Evolutionary conservation across 2,888 invertebrate species (phyloP).

Genomic region (Glaucopsyche alexis): DNA sequence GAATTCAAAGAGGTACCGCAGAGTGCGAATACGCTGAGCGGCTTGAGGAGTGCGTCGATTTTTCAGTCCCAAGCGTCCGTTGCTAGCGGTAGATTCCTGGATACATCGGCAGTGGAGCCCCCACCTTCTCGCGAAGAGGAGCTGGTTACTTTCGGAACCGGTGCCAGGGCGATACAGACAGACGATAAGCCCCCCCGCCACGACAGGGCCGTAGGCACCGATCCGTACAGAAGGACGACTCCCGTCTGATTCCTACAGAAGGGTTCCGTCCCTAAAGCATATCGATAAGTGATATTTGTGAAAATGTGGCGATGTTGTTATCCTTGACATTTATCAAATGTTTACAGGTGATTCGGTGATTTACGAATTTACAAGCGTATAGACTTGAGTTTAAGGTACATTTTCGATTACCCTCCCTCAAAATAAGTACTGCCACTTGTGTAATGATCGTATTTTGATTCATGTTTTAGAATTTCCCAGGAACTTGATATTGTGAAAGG

Average conservation of each 20-base stretch:
- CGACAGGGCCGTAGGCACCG: constrained; percentile 75
- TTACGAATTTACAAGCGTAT: constrained; percentile 72
- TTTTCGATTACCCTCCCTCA: constrained; percentile 73
- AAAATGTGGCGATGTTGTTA: constrained; percentile 29
- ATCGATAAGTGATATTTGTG: constrained; percentile 69
- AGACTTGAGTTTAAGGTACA: constrained; percentile 61
- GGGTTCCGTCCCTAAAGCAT: constrained; percentile 66
- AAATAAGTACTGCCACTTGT: constrained; percentile 78
- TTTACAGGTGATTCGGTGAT: constrained; percentile 43
- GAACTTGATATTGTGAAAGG: constrained; percentile 8
- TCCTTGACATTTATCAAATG: constrained; percentile 23
- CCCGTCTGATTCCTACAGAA: constrained; percentile 73
- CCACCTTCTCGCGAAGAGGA: constrained; percentile 84
- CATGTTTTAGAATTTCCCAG: constrained; percentile 15
- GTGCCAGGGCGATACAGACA: constrained; percentile 58
- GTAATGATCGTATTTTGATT: constrained; percentile 42
- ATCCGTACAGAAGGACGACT: constrained; percentile 80
- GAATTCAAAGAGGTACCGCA: constrained; percentile 77
- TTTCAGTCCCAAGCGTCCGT: constrained; percentile 80
- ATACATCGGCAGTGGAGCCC: constrained; percentile 82
- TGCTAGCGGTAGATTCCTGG: constrained; percentile 84
- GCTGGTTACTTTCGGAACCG: constrained; percentile 85
- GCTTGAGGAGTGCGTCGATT: constrained; percentile 71
- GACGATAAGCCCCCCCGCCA: constrained; percentile 59
- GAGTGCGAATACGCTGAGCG: constrained; percentile 74